These are phyloP conservation scores for Gymnopithys bicolor DNA, from an alignment of 2,797 vertebrate species.

Conservation along the genomic window DNA sequence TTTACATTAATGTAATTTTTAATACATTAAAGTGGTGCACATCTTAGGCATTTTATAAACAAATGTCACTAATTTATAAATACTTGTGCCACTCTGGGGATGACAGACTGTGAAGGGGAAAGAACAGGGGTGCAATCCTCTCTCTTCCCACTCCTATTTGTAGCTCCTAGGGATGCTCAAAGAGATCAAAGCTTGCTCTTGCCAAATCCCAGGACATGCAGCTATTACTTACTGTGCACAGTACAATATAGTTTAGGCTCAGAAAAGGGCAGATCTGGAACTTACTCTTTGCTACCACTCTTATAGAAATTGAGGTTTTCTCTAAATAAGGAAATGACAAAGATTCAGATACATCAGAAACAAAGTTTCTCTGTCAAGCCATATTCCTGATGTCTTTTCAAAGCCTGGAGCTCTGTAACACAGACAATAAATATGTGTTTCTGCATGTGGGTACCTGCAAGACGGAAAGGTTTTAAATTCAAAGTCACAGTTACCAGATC, in stretches of 20 bases:
- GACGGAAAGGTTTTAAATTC: background rate
- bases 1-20: slow-evolving; percentile 59
- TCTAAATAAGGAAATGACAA: background rate
- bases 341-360: background rate
- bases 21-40: slow-evolving; percentile 45
- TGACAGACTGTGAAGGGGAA: slow-evolving; percentile 28
- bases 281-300: background rate
- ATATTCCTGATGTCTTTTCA: background rate
- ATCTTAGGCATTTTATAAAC: slow-evolving; percentile 50
- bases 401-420: background rate
- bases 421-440: background rate
- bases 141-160: slow-evolving; percentile 40
- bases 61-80: slow-evolving; percentile 64
- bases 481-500: background rate
- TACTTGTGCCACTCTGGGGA: slow-evolving; percentile 17
- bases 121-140: slow-evolving; percentile 41
- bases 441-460: background rate
- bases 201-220: slow-evolving; percentile 40
- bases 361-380: background rate
- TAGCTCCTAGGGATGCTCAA: slow-evolving; percentile 49
- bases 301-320: background rate
- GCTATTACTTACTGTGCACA: slow-evolving; percentile 36
- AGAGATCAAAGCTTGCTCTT: slow-evolving; percentile 61
- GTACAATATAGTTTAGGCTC: background rate
- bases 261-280: background rate